A percentile compares a stretch with the other conserved stretches of the same genome.
Evolutionary conservation across 2,113 vertebrate genomes (phyloP).

Genomic region (Fulica atra): DNA sequence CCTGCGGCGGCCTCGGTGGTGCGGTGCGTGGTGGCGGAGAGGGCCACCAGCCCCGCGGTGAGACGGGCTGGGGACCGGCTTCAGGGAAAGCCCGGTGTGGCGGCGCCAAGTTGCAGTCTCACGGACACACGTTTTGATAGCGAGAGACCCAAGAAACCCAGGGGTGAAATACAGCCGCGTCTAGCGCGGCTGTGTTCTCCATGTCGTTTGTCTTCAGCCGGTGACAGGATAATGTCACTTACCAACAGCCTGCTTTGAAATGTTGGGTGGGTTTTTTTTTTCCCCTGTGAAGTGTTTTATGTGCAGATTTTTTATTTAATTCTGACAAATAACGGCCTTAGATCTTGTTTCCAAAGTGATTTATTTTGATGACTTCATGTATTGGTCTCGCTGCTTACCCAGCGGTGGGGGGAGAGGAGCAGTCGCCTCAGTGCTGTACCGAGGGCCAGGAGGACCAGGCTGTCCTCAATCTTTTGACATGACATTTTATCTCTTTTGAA

Average conservation of each 20-base stretch:
- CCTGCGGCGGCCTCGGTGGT: not conserved
- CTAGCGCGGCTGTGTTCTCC: accelerated
- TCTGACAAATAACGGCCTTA: not conserved
- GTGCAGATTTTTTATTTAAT: not conserved
- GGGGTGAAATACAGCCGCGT: not conserved
- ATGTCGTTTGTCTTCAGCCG: not conserved
- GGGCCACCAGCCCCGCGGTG: accelerated
- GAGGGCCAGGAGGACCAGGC: not conserved
- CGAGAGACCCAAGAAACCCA: not conserved
- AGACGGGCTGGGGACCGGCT: not conserved
- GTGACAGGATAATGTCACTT: not conserved
- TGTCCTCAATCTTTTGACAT: not conserved
- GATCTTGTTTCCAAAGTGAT: not conserved
- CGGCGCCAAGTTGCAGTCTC: accelerated
- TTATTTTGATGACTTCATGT: not conserved
- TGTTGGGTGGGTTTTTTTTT: no score
- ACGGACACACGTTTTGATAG: accelerated
- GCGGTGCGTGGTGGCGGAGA: not conserved
- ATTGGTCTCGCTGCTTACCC: not conserved
- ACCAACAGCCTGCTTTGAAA: not conserved
- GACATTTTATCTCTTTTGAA: not conserved
- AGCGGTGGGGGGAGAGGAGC: accelerated
- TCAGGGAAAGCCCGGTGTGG: not conserved
- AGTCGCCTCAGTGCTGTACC: not conserved
- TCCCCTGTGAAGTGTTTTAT: not conserved